Evolutionary conservation across 2,888 invertebrate genomes (phyloP).

Genomic region (Isotomurus palustris): DNA sequence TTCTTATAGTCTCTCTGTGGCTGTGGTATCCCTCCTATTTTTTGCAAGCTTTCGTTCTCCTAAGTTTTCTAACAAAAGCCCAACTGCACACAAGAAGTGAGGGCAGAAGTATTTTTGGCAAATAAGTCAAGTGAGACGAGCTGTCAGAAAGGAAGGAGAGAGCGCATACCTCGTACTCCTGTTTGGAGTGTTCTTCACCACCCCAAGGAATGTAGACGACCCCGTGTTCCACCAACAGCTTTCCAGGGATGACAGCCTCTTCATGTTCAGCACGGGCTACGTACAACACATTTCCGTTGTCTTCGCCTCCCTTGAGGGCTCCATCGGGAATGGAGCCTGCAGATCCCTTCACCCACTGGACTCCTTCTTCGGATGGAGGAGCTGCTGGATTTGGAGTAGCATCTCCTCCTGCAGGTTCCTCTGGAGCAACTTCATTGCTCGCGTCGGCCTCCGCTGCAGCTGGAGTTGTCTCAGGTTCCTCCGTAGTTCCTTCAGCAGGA

Average conservation of each 20-base stretch:
- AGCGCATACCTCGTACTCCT: conserved; percentile 61
- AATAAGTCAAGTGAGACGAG: no score
- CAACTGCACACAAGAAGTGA: no score
- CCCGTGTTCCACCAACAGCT: conserved; percentile 66
- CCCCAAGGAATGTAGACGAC: conserved; percentile 72
- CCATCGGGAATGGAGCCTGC: conserved; percentile 34
- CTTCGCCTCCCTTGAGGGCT: conserved; percentile 50
- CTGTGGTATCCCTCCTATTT: no score
- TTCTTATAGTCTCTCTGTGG: no score
- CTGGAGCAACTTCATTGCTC: conserved; percentile 19
- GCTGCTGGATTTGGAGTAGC: conserved; percentile 20
- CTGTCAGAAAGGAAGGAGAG: no score
- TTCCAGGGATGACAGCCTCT: conserved; percentile 73
- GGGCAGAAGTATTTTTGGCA: background rate
- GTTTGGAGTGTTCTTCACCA: conserved; percentile 63
- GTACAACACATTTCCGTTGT: conserved; percentile 58
- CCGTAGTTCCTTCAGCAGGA: background rate
- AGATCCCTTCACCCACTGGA: conserved; percentile 30
- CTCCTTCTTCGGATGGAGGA: conserved; percentile 36
- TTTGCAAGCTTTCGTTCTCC: no score
- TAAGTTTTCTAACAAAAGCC: no score
- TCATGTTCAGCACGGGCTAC: conserved; percentile 66
- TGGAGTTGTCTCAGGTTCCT: conserved; percentile 11
- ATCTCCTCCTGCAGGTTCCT: conserved; percentile 14
- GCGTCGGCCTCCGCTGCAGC: conserved; percentile 19